Evolutionary conservation across 2,113 vertebrate species (phyloP), one percentile per base, ranked within the genome.

Genomic region (Hiodon tergisus): DNA sequence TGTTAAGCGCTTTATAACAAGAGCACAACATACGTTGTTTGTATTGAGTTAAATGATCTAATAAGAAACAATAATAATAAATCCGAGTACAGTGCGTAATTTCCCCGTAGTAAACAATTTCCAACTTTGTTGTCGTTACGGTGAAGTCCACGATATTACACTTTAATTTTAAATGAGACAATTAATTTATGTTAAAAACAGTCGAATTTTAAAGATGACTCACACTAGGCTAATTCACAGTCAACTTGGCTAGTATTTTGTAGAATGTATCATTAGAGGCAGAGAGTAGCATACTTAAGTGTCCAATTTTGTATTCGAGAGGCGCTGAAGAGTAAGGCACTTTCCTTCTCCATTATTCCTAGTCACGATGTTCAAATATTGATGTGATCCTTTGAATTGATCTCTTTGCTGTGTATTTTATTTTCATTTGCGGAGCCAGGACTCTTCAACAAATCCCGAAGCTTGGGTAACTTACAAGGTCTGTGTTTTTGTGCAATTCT

Each of bases 281-380:
- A 66, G 85, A 89, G 84, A 85, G 81, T 31, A 31, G 31, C 31
- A 31, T 85, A 87, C 90, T 91, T 77, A 79, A 89, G 84, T 86
- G 86, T 82, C 83, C 86, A 85, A 88, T 89, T 88, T 81, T 83
- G 84, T 87, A 89, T 89, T 90, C 86, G 88, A 91, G 90, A 88
- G 90, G 83, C 84, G 82, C 87, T 90, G 81, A 81, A 86, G 85
- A 86, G 84, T 78, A 83, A 81, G 84, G 82, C 86, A 86, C 85
- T 85, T 85, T 84, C 88, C 82, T 84, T 84, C 80, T 81, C 92
- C 90, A 91, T 91, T 93, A 94, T 93, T 93, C 90, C 81, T 84
- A 88, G 89, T 90, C 91, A 92, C 91, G 92, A 87, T 93, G 91
- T 90, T 83, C 90, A 93, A 94, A 93, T 93, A 94, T 92, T 90